Percentiles rank a stretch among this genome's conserved stretches.
These are phyloP conservation scores for Orius insidiosus DNA, from an alignment of 1,140 invertebrate species.

Conservation along the genomic window DNA sequence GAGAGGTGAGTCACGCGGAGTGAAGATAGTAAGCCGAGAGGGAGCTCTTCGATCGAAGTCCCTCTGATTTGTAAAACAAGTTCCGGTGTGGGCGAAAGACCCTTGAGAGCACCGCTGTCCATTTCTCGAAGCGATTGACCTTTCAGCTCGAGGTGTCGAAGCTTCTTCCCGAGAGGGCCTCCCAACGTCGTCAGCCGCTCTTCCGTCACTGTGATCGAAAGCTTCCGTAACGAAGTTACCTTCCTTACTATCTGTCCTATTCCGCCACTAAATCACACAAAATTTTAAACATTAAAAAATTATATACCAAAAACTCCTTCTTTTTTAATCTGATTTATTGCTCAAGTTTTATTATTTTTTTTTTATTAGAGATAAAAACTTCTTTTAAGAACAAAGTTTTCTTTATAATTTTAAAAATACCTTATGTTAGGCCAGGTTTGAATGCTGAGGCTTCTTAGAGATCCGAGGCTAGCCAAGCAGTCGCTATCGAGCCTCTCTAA, in stretches of 20 bases:
- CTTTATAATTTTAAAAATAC: constrained; percentile 8
- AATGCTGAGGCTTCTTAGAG: constrained; percentile 22
- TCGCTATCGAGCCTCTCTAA: constrained; percentile 26
- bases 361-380: too few species aligned
- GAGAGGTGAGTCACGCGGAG: constrained; percentile 53
- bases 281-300: too few species aligned
- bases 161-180: constrained; percentile 42
- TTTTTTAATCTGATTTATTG: too few species aligned
- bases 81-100: constrained; percentile 36
- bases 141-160: constrained; percentile 63
- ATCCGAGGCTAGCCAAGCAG: constrained; percentile 21
- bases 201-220: constrained; percentile 52
- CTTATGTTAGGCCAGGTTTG: constrained; percentile 43
- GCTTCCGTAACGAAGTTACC: constrained; percentile 35
- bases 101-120: constrained; percentile 46
- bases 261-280: constrained; percentile 20
- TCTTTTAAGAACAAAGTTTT: too few species aligned
- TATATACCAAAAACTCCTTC: too few species aligned
- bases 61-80: constrained; percentile 55
- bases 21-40: constrained; percentile 55
- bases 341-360: too few species aligned
- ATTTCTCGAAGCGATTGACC: constrained; percentile 49
- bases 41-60: constrained; percentile 56
- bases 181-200: constrained; percentile 10
- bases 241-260: constrained; percentile 37